Evolutionary conservation across 2,797 vertebrate species (phyloP), one percentile per base, ranked within the genome.

Genomic region (Sitta carolinensis): DNA sequence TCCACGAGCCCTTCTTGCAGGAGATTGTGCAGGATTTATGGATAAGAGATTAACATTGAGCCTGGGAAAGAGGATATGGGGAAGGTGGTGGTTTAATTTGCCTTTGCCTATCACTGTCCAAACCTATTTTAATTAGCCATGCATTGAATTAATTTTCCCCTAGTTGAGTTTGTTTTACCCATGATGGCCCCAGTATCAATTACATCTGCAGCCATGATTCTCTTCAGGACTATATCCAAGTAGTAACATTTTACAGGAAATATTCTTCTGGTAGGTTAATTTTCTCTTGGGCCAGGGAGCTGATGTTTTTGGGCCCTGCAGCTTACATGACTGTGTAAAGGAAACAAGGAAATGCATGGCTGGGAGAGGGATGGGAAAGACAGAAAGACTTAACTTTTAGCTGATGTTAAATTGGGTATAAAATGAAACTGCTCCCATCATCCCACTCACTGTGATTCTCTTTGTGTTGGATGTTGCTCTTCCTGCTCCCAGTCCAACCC

Each of bases 301-400:
- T 30, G 42, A 14, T 22, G 16, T 52, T 75, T 75, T 51, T 59
- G 67, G 45, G 59, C 48, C 36, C 43, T 64, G 72, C 40, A 67
- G 40, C 25, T 79, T 73, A 11, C 10, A 3, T 20, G 36, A 8
- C 26, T 45, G 8, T 0, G 1, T 51, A 29, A 72, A 78, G 50
- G 47, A 78, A 81, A 36, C 9, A 36, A 0, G 0, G 43, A 51
- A 59, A 26, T 6, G 2, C 40, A 7, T 0, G 1, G 25, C 43
- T 83, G 72, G 22, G 64, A 84, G 47, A 78, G n/a, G 34, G 11
- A 8, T 58, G 30, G 58, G 29, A 30, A 81, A 51, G 43, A 19
- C 9, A 43, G 48, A n/a, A 43, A n/a, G 26, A 10, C 13, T 48
- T 2, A 4, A 4, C 10, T 64, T 73, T 59, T 61, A 73, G n/a